Percentiles rank a stretch among this genome's conserved stretches.
phyloP scores from a whole-genome alignment of 2,113 vertebrate genomes.

The Silurus glanis region DNA sequence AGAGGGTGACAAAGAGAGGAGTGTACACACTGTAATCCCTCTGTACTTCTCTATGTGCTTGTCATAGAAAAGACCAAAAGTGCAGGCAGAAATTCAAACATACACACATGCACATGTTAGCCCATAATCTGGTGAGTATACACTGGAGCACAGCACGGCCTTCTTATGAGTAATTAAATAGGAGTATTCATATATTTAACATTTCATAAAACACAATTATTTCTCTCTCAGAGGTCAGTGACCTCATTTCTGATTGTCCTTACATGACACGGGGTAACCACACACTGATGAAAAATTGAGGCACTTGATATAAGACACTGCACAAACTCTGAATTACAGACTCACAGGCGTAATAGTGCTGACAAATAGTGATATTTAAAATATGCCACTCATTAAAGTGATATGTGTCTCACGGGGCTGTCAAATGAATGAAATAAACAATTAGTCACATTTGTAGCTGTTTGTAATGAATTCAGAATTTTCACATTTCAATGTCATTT shows the following conservation, averaged over 20 bases:
- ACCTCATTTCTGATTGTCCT: slow-evolving; percentile 51
- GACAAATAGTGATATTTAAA: slow-evolving; percentile 55
- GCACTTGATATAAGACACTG: slow-evolving; percentile 68
- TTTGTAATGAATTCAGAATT: neutral
- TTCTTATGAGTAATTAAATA: neutral
- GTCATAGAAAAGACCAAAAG: neutral
- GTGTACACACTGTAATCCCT: neutral
- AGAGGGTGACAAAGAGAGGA: neutral
- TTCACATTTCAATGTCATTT: neutral
- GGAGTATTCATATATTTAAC: neutral
- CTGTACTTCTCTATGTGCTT: slow-evolving; percentile 16
- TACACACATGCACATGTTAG: slow-evolving; percentile 12
- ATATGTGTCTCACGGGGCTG: slow-evolving; percentile 34
- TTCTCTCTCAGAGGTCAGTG: slow-evolving; percentile 18
- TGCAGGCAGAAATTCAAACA: neutral
- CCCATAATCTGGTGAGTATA: slow-evolving; percentile 6
- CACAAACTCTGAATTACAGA: slow-evolving; percentile 33
- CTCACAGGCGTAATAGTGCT: slow-evolving; percentile 46
- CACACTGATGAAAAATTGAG: slow-evolving; percentile 52
- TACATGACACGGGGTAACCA: slow-evolving; percentile 3
- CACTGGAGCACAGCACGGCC: slow-evolving; percentile 19
- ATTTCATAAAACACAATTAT: slow-evolving; percentile 2
- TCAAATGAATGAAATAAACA: neutral
- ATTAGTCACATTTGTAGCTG: neutral
- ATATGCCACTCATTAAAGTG: slow-evolving; percentile 33